Conservation (phyloP, 2,797 vertebrate genomes). For the Betta splendens region DNA sequence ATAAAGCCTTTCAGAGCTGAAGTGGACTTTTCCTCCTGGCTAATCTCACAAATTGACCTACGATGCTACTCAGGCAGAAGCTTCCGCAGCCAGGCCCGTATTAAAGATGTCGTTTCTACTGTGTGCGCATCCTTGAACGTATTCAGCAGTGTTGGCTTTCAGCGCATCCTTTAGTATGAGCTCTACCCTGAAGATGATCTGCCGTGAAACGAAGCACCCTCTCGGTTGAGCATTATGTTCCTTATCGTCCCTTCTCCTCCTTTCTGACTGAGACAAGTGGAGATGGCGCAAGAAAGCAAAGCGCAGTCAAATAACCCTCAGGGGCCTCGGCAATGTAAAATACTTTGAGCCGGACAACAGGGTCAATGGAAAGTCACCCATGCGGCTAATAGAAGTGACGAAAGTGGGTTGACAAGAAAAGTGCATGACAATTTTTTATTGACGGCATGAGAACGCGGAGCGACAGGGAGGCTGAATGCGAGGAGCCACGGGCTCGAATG, state of each 20-base stretch:
- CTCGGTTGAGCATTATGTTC: slow-evolving; percentile 33
- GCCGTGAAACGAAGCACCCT: too few relatives aligned
- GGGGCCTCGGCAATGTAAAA: slow-evolving; percentile 36
- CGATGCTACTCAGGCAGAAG: slow-evolving; percentile 15
- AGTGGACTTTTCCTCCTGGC: slow-evolving; percentile 22
- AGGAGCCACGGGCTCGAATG: slow-evolving; percentile 22
- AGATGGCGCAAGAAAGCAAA: slow-evolving; percentile 26
- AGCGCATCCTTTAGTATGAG: slow-evolving; percentile 53
- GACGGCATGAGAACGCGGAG: slow-evolving; percentile 20
- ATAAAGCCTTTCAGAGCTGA: slow-evolving; percentile 20
- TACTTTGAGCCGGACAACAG: slow-evolving; percentile 38
- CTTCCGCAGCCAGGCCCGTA: background rate
- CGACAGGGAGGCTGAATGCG: slow-evolving; percentile 7
- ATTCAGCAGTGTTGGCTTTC: slow-evolving; percentile 45
- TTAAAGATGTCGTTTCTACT: slow-evolving; percentile 34
- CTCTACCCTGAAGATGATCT: slow-evolving; percentile 64
- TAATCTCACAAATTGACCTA: slow-evolving; percentile 22
- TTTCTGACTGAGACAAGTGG: slow-evolving; percentile 36
- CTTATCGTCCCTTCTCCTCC: slow-evolving; percentile 44
- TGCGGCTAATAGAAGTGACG: slow-evolving; percentile 40
- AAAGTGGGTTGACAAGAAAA: slow-evolving; percentile 47
- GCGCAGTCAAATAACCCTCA: slow-evolving; percentile 57
- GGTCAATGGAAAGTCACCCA: slow-evolving; percentile 47
- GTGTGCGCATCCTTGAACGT: slow-evolving; percentile 6
- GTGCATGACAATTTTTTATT: slow-evolving; percentile 44